Evolutionary conservation across 2,113 vertebrate species (phyloP), one percentile per base, ranked within the genome.

Genomic region (Larimichthys crocea): DNA sequence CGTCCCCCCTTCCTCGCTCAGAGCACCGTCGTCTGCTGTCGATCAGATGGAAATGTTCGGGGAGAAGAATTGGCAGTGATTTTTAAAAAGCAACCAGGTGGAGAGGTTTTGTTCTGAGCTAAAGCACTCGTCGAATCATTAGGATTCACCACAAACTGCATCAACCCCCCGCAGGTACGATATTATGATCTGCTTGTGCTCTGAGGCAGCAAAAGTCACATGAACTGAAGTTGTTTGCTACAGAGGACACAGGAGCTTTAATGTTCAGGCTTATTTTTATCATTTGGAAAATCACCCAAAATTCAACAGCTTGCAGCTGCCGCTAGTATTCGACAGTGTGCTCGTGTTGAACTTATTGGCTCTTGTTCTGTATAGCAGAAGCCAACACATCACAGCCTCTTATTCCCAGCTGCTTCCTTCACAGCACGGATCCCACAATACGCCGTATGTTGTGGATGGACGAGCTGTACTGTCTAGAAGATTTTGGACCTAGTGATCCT

Each of bases 41-140:
- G 59, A 49, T 76, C 7, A 4, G 61, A 29, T 62, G 26, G 60
- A 69, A 56, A 62, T 49, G 40, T 73, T 67, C 61, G 11, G 20
- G 20, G 40, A 52, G 72, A 44, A 53, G 50, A 82, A 40, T 3
- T 15, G 63, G 69, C 62, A 67, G 75, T 11, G 64, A 74, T 50
- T 22, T 44, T 22, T 44, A 10, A 75, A 69, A 31, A 31, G 29
- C 29, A 17, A 60, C 24, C 71, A 60, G 52, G 66, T 61, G 65
- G 16, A 71, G 60, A 11, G 50, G 5, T 69, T 59, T 35, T 44
- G 52, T 71, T 63, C 42, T 0, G 31, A 40, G 9, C 35, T 40
- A 70, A 50, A 57, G 26, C 10, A 68, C 50, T 8, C 35, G 35
- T 46, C 24, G 5, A 29, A 48, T 56, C 40, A 12, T 40, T 52